A percentile compares a stretch with the other conserved stretches of the same genome.
Evolutionary conservation across 92 coral and sea anemone species (phyloP).

Genomic region (Desmophyllum pertusum): DNA sequence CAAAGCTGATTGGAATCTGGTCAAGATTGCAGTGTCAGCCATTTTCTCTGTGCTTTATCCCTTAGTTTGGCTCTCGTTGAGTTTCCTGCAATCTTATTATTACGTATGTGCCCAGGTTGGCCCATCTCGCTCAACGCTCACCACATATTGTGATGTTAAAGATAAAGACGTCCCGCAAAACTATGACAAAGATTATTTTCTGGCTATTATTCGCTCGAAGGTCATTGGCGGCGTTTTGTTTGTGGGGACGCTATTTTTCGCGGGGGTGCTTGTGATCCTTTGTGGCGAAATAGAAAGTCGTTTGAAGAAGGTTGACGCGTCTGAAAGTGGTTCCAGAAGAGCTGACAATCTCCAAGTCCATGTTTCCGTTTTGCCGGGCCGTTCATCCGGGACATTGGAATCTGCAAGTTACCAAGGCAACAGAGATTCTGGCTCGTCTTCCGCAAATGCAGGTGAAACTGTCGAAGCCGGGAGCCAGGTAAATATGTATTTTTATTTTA

Average conservation of each 20-base stretch:
- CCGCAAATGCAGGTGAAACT: no score
- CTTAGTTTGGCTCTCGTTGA: slow-evolving; percentile 27
- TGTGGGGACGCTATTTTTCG: neutral
- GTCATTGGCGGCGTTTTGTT: slow-evolving; percentile 22
- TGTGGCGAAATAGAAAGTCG: slow-evolving; percentile 32
- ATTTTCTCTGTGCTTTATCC: slow-evolving; percentile 40
- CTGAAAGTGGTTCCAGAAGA: no score
- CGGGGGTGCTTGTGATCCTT: slow-evolving; percentile 22
- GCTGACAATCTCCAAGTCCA: no score
- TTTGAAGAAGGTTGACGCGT: no score
- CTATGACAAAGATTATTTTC: neutral
- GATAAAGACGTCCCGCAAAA: neutral
- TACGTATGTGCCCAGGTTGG: slow-evolving; percentile 36
- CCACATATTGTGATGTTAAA: neutral
- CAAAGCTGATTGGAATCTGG: slow-evolving; percentile 19
- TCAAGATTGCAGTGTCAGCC: slow-evolving; percentile 25
- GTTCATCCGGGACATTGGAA: no score
- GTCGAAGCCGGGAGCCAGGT: no score
- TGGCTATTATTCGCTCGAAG: slow-evolving; percentile 27
- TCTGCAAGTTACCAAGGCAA: no score
- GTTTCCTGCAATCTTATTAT: slow-evolving; percentile 29
- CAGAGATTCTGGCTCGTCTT: no score
- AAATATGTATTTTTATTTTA: no score
- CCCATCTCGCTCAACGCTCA: neutral
- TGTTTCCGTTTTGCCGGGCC: no score